Conservation (phyloP, 2,113 vertebrate genomes). For the Sturnira hondurensis region DNA sequence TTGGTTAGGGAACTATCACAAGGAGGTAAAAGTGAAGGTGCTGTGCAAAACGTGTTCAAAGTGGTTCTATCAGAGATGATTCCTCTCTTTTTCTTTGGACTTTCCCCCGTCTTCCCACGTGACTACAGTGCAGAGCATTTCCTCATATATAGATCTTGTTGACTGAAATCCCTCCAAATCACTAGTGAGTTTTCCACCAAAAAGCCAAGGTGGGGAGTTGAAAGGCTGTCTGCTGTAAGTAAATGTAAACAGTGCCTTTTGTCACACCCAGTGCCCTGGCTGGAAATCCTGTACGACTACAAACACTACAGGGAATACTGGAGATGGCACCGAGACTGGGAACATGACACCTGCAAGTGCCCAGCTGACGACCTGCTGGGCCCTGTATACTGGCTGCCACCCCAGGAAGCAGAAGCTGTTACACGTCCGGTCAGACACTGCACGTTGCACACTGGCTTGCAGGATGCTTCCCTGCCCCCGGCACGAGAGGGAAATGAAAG, state of each 20-base stretch:
- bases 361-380: neutral
- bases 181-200: neutral
- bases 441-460: neutral
- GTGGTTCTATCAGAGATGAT: too few species aligned
- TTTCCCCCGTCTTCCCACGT: too few species aligned
- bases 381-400: neutral
- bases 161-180: neutral
- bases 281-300: neutral
- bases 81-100: too few species aligned
- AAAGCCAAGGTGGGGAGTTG: neutral
- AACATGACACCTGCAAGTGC: neutral
- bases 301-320: neutral
- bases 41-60: too few species aligned
- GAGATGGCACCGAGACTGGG: neutral
- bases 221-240: neutral
- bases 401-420: neutral
- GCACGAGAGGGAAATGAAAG: neutral
- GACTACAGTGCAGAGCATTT: neutral
- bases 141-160: neutral
- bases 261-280: neutral
- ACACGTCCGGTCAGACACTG: neutral
- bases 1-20: neutral
- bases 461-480: neutral
- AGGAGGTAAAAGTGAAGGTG: neutral
- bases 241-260: neutral